Percentiles rank a stretch among this genome's conserved stretches.
These are phyloP conservation scores for Merops nubicus DNA, from an alignment of 2,113 vertebrate genomes.

Conservation along the genomic window DNA sequence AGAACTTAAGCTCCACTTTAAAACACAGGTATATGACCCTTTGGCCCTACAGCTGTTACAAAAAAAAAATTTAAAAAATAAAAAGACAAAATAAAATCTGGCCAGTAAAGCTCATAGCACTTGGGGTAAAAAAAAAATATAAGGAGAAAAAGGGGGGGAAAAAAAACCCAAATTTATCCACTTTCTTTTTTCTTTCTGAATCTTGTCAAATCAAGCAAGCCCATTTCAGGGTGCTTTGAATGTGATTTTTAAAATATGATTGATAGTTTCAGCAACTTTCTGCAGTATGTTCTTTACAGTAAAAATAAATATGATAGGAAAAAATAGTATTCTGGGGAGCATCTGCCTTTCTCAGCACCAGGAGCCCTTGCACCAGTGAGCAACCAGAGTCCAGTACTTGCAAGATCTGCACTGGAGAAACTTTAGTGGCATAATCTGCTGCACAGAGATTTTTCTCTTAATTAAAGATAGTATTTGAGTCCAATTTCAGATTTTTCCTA, in stretches of 20 bases:
- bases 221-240: not conserved
- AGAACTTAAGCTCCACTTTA: not conserved
- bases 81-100: not conserved
- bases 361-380: not conserved
- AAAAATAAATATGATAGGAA: not conserved
- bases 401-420: not conserved
- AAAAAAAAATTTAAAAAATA: too few species aligned
- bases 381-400: not conserved
- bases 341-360: not conserved
- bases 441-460: not conserved
- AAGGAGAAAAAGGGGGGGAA: rapidly evolving
- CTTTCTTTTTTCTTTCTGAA: not conserved
- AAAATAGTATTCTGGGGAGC: not conserved
- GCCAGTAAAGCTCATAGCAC: not conserved
- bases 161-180: not conserved
- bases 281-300: not conserved
- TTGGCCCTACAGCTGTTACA: not conserved
- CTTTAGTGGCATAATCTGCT: not conserved
- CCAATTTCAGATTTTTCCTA: not conserved
- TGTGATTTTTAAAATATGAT: not conserved
- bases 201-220: not conserved
- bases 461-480: not conserved
- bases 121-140: too few species aligned
- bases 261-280: not conserved
- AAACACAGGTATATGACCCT: not conserved